Base-by-base conservation (phyloP, 2,113 vertebrate species). In the Microtus pennsylvanicus region DNA sequence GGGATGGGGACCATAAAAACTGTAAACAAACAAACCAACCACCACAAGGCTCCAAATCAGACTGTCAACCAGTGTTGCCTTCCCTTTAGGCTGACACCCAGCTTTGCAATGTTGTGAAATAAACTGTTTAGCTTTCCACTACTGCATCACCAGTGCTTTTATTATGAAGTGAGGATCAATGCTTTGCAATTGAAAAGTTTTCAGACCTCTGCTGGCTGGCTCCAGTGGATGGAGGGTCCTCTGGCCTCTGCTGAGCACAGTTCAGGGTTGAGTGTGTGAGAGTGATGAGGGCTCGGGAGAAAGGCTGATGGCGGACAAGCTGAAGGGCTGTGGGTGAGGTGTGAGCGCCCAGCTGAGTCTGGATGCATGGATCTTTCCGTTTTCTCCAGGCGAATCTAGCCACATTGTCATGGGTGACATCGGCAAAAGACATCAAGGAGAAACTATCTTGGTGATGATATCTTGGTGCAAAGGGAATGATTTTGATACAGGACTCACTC, bases 381-480 rank as follows among this genome's bases (percentile, higher is more conserved):
- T n/a, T 89, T 93, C 92, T 95, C 80, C 74, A 83, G 33, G 8
- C 45, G 42, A 95, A 58, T 58, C 81, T 14, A 58, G 55, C 17
- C 13, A 42, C 69, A 55, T 94, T 87, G 50, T 75, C 69, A 77
- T 67, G 50, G 92, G 80, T 72, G 35, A 52, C 58, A 5, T 50
- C 10, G 58, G 76, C 45, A 90, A 86, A 87, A 92, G 80, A 72
- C 61, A 88, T 70, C 89, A 72, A 92, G 35, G 45, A 94, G 24
- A 74, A 38, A 80, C 50, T 52, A 67, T 95, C 75, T 93, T 93
- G 90, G 72, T 21, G 77, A 33, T 47, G 45, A 35, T 69, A 85
- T 95, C 94, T 97, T 45, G 86, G 74, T 22, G 67, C 35, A 65
- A 47, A 87, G 58, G 67, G 94, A 96, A 52, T 94, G 92, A 87